Conservation (phyloP, 2,797 vertebrate species). For the Phrynocephalus vlangalii region DNA sequence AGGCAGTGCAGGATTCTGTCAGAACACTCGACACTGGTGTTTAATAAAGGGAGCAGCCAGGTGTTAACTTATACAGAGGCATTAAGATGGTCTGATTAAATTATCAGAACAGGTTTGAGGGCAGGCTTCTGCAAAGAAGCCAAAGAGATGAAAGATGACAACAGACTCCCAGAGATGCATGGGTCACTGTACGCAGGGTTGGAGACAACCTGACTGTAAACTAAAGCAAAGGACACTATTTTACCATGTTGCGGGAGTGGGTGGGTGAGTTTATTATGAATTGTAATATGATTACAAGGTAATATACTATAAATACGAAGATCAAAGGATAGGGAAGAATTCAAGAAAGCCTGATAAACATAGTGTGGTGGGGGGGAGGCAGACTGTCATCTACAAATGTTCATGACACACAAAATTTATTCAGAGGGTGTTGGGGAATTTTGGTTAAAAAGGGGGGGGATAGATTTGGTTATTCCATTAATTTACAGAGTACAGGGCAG, state of each 20-base stretch:
- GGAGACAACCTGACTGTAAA: neutral
- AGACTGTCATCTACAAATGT: no score
- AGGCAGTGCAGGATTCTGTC: neutral
- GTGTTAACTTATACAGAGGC: neutral
- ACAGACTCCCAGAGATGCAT: neutral
- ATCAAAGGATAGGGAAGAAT: neutral
- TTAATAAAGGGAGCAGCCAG: neutral
- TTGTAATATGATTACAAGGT: neutral
- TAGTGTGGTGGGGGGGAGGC: neutral
- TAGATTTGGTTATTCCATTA: no score
- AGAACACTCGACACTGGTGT: neutral
- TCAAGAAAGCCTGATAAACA: neutral
- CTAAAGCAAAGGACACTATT: neutral
- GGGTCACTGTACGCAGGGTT: no score
- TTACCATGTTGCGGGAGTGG: neutral
- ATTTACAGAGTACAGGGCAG: no score
- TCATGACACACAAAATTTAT: no score
- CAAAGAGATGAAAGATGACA: neutral
- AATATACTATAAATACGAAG: neutral
- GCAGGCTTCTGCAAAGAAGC: neutral
- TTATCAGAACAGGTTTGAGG: neutral
- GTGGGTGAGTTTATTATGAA: neutral
- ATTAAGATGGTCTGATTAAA: neutral
- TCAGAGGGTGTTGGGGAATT: no score
- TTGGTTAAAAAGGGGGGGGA: no score